Evolutionary conservation across 2,888 invertebrate genomes (phyloP).

Genomic region (Patella ulyssiponensis): DNA sequence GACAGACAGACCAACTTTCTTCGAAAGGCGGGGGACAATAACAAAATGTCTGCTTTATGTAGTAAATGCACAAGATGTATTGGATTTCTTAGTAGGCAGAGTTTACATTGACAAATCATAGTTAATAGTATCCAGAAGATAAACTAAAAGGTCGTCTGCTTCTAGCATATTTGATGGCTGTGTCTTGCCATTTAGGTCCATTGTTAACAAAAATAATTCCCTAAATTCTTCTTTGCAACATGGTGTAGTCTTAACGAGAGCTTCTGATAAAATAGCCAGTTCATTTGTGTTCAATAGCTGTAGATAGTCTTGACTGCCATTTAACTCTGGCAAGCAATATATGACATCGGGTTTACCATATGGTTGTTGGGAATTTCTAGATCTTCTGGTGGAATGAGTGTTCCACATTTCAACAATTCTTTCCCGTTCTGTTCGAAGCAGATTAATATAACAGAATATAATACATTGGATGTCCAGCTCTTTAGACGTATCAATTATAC

Average conservation of each 20-base stretch:
- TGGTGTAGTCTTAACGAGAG: not conserved
- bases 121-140: not conserved
- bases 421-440: not conserved
- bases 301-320: not conserved
- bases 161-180: not conserved
- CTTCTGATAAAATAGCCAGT: not conserved
- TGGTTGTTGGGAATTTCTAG: not conserved
- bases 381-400: not conserved
- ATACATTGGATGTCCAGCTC: not conserved
- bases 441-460: not conserved
- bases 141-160: not conserved
- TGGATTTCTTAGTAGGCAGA: too few relatives aligned
- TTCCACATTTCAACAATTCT: not conserved
- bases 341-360: not conserved
- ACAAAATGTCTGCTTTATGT: too few relatives aligned
- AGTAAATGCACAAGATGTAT: too few relatives aligned
- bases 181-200: not conserved
- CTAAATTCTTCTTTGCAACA: not conserved
- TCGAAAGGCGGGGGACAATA: too few relatives aligned
- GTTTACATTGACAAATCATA: too few relatives aligned
- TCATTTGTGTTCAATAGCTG: not conserved
- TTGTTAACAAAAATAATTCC: not conserved
- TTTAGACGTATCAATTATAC: not conserved
- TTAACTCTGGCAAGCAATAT: not conserved
- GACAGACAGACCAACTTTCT: too few relatives aligned